phyloP scores from a whole-genome alignment of 2,113 vertebrate genomes.

The Pungitius pungitius region DNA sequence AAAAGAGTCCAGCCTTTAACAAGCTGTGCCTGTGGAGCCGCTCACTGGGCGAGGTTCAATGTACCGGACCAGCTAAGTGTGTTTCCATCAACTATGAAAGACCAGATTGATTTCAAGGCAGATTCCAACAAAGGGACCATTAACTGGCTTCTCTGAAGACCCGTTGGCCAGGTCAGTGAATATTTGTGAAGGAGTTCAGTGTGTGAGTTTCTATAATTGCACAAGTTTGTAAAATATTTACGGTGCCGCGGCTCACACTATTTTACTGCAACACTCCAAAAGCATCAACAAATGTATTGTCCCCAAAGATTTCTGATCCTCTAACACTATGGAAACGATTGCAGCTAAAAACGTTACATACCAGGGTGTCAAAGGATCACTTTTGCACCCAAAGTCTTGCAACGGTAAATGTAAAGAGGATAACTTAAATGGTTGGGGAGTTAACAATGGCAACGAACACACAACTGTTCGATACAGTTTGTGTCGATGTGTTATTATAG shows the following conservation, averaged over 20 bases:
- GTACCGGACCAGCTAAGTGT: slow-evolving; percentile 6
- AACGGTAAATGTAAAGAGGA: no score
- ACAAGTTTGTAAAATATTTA: background rate
- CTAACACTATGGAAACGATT: background rate
- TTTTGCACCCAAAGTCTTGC: no score
- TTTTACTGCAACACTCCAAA: background rate
- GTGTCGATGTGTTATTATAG: no score
- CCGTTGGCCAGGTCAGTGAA: background rate
- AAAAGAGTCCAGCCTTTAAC: slow-evolving; percentile 2
- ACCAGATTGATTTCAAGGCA: slow-evolving; percentile 1
- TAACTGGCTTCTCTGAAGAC: slow-evolving; percentile 1
- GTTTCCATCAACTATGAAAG: slow-evolving; percentile 34
- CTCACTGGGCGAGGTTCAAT: background rate
- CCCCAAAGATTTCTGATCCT: background rate
- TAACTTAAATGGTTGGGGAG: no score
- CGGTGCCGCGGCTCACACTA: background rate
- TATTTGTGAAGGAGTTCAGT: background rate
- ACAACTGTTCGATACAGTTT: background rate
- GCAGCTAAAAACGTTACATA: background rate
- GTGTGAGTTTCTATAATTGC: background rate
- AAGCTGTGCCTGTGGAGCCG: slow-evolving; percentile 4
- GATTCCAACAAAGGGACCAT: background rate
- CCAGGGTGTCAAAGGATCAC: no score
- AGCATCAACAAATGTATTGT: background rate
- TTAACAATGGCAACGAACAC: background rate